Evolutionary conservation across 2,113 vertebrate species (phyloP), one percentile per base, ranked within the genome.

Genomic region (Chamaea fasciata): DNA sequence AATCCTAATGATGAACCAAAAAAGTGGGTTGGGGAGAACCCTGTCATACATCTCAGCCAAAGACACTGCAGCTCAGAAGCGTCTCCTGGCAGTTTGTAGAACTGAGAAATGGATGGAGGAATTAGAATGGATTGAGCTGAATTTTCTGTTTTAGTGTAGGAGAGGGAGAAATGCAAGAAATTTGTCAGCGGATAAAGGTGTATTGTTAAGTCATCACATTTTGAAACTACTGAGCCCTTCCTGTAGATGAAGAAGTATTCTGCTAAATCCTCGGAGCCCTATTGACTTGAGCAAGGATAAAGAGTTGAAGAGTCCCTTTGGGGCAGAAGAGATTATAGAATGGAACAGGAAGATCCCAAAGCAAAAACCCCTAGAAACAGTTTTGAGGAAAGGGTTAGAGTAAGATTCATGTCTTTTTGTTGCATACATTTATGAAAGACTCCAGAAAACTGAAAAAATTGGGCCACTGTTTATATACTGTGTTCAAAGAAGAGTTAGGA

Each of bases 241-340:
- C 55, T 73, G 67, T 78, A 95, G 84, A 86, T 4, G 24, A 76
- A 46, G 64, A 92, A 91, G 70, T 79, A 87, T 82, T 87, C 87
- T 74, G 49, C 65, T 49, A 73, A 85, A 65, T 92, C 87, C 55
- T 79, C 5, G 4, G 87, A 91, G 89, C 39, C 69, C 68, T 89
- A 60, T 94, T 94, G 91, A 74, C 46, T 81, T 85, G 42, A 92
- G 50, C 14, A 75, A 73, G 87, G 69, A 87, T 94, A 79, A 91
- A 69, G 84, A 89, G 62, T 7, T 73, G 69, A 68, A 91, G 53
- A 83, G 67, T 80, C 78, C 65, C 74, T 91, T 95, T 85, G 89
- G 59, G 70, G 30, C 12, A 80, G 82, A 80, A 65, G 84, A 87
- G 84, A 79, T 87, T 95, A 70, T 35, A 21, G 74, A 53, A 77